A percentile compares a stretch with the other conserved stretches of the same genome.
These are phyloP conservation scores for Sarcophaga carnaria DNA, from an alignment of 2,888 invertebrate genomes.

Conservation along the genomic window DNA sequence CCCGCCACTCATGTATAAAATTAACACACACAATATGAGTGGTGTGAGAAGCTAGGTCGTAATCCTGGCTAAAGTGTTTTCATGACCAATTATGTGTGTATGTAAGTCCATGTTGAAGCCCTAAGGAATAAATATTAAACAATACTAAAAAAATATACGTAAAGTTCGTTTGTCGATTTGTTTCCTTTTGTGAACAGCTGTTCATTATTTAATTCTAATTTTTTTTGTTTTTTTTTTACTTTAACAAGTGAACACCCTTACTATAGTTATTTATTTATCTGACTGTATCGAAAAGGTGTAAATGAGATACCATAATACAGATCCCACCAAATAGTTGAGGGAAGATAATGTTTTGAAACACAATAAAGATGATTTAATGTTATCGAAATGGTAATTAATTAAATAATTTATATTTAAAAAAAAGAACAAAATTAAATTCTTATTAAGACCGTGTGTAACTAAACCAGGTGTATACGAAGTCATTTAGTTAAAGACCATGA, in stretches of 20 bases:
- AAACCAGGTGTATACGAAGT: conserved; percentile 61
- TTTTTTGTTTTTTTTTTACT: too few relatives aligned
- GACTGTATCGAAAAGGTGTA: conserved; percentile 46
- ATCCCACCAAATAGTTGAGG: conserved; percentile 11
- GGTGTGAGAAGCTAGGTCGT: too few relatives aligned
- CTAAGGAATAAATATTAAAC: too few relatives aligned
- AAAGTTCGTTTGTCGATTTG: too few relatives aligned
- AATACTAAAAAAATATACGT: too few relatives aligned
- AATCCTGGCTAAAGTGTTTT: not conserved
- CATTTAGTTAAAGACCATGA: conserved; percentile 65
- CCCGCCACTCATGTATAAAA: too few relatives aligned
- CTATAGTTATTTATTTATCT: not conserved
- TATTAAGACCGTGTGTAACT: not conserved
- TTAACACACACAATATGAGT: too few relatives aligned
- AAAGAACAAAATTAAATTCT: not conserved
- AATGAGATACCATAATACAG: conserved; percentile 38
- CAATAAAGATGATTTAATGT: conserved; percentile 44
- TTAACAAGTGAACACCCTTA: not conserved
- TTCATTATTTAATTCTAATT: too few relatives aligned
- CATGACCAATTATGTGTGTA: too few relatives aligned
- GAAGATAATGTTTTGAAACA: conserved; percentile 29
- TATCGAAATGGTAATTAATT: conserved; percentile 47
- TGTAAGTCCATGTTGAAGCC: too few relatives aligned
- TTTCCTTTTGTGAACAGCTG: too few relatives aligned
- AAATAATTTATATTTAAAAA: conserved; percentile 25